A percentile compares a stretch with the other conserved stretches of the same genome.
Evolutionary conservation across 2,113 vertebrate species (phyloP).

Genomic region (Psephotus haematonotus): DNA sequence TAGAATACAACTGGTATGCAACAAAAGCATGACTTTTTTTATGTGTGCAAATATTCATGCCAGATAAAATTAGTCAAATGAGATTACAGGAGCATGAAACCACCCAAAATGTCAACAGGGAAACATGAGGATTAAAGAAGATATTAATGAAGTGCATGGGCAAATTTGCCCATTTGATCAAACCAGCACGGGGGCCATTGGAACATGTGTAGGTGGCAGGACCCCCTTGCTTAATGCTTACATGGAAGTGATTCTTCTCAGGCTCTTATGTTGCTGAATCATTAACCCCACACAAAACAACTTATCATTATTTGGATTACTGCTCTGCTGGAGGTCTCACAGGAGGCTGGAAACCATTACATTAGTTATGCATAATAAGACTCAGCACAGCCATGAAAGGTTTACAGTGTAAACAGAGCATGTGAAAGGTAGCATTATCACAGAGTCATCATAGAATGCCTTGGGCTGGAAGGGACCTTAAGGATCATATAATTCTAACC

Average conservation of each 20-base stretch:
- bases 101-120: background rate
- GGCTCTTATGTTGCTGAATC: accelerated
- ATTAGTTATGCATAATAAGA: background rate
- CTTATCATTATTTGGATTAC: background rate
- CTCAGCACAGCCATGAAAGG: background rate
- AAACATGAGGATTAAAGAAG: background rate
- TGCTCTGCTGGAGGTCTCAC: background rate
- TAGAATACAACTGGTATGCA: background rate
- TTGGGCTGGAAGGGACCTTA: background rate
- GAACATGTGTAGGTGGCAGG: accelerated
- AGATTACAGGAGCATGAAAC: background rate
- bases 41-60: background rate
- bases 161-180: background rate
- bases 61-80: background rate
- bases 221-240: background rate
- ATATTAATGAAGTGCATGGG: background rate
- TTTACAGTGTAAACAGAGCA: background rate
- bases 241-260: background rate
- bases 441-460: background rate
- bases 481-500: background rate
- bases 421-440: background rate
- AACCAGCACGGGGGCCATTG: background rate
- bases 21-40: background rate
- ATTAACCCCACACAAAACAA: accelerated
- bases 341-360: background rate